Base-by-base conservation (phyloP, 2,113 vertebrate species). In the Gorsachius goisagi region DNA sequence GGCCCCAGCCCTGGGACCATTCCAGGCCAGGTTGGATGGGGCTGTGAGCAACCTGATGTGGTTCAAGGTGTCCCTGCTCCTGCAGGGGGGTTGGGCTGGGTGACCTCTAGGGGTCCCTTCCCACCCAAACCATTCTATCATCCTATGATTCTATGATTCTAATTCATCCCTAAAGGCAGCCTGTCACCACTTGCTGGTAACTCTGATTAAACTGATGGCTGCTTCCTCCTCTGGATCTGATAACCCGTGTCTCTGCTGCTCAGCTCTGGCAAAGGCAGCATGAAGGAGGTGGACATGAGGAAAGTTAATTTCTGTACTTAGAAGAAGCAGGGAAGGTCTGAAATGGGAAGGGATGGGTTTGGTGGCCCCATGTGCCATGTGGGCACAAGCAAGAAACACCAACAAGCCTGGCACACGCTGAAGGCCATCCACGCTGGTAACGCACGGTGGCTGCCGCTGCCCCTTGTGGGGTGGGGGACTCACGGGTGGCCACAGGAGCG, bases 401-500 rank as follows among this genome's bases (percentile, higher is more conserved):
- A 55, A 39, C 39, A 20, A 5, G 13, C 15, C 26, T 19, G 15
- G 56, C 35, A 23, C 15, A 19, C 4, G 1, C 12, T 3, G 35
- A 35, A 33, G 41, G 26, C 3, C 50, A 58, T 8, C 56, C 35
- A 23, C 1, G 1, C 23, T 1, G 12, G 22, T 22, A 50, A 44
- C 21, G 41, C 15, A 9, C 0, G 5, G 37, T 11, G 33, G 53
- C 30, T 19, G 44, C 27, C 53, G 60, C 68, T 10, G 15, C 47
- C 71, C 45, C 53, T 24, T 0, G 3, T 2, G 1, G 0, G 11
- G 45, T 24, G 33, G 77, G 35, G 39, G 17, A 27, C 9, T 17
- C 53, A 12, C 24, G 1, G 33, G 53, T 13, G 64, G 26, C 32
- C 35, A 6, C 18, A 22, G 56, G 11, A 73, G 8, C 15, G 8